Evolutionary conservation across 2,797 vertebrate genomes (phyloP).

Genomic region (Galagoides demidoff): DNA sequence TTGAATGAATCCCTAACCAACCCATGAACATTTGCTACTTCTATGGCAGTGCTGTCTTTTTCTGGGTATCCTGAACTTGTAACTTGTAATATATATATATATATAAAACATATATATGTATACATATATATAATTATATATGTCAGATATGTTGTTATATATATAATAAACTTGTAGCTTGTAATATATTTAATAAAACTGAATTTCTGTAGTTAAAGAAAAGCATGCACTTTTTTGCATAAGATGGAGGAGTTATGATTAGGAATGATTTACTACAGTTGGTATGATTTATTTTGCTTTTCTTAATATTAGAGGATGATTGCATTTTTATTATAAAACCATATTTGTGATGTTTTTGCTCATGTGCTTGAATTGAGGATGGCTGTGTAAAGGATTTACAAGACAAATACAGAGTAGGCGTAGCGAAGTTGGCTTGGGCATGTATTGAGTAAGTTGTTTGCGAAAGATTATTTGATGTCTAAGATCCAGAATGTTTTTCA

Average conservation of each 20-base stretch:
- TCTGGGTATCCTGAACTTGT: not conserved
- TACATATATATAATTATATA: too few relatives aligned
- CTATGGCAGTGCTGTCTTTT: not conserved
- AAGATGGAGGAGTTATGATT: not conserved
- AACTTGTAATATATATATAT: not conserved
- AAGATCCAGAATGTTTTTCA: not conserved
- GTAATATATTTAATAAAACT: not conserved
- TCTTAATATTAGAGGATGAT: not conserved
- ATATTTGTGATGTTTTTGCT: not conserved
- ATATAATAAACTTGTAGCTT: not conserved
- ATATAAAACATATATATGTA: not conserved
- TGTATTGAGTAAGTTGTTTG: not conserved
- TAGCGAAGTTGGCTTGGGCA: not conserved
- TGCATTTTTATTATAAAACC: not conserved
- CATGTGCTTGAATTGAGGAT: not conserved
- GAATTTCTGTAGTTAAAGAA: conserved; percentile 1
- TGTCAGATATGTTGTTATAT: too few relatives aligned
- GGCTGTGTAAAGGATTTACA: not conserved
- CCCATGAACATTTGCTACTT: not conserved
- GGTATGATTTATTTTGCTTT: not conserved
- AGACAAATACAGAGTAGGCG: not conserved
- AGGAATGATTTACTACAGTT: not conserved
- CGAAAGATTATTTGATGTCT: not conserved
- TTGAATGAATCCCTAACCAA: not conserved
- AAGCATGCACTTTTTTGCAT: not conserved